phyloP scores from a whole-genome alignment of 2,113 vertebrate genomes.

The Microtus richardsoni region DNA sequence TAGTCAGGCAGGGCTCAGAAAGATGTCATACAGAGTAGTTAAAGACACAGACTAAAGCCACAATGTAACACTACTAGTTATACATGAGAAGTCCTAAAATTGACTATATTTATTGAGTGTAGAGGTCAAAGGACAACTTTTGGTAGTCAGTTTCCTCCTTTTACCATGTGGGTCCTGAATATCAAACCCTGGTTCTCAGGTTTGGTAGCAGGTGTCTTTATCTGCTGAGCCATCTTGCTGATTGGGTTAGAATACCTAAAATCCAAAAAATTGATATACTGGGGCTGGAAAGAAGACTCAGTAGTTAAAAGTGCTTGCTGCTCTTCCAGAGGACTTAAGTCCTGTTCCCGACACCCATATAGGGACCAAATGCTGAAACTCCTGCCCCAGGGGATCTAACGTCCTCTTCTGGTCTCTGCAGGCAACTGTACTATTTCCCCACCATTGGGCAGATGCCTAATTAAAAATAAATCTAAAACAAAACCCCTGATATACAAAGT shows the following conservation, averaged over 20 bases:
- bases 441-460: not conserved
- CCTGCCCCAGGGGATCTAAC: not conserved
- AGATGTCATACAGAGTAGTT: not conserved
- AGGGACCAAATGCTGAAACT: not conserved
- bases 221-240: not conserved
- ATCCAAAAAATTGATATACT: not conserved
- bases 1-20: not conserved
- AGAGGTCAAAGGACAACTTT: not conserved
- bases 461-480: not conserved
- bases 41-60: not conserved
- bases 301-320: not conserved
- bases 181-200: not conserved
- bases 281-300: not conserved
- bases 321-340: not conserved
- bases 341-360: not conserved
- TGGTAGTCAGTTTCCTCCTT: not conserved
- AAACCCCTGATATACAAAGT: not conserved
- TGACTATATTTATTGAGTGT: not conserved
- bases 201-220: not conserved
- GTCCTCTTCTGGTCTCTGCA: not conserved
- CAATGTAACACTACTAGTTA: too few relatives aligned
- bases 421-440: not conserved
- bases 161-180: not conserved
- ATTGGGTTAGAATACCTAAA: not conserved
- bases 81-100: not conserved